Evolutionary conservation across 2,888 invertebrate genomes (phyloP).

Genomic region (Hyalella azteca): DNA sequence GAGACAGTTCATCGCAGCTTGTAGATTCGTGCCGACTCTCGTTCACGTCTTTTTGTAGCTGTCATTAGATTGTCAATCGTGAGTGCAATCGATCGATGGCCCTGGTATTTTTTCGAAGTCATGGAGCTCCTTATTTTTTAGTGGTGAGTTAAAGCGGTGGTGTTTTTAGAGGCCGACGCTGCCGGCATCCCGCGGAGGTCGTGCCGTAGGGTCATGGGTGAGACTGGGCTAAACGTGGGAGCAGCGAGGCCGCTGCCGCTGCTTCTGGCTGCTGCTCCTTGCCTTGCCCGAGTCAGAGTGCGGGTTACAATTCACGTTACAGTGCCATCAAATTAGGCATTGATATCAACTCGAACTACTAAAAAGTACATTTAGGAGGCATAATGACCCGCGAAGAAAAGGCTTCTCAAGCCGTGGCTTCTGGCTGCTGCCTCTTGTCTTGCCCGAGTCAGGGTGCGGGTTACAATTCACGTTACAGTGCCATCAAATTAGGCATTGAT

Average conservation of each 20-base stretch:
- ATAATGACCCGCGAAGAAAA: too few species aligned
- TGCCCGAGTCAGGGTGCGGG: too few species aligned
- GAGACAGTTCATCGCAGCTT: too few species aligned
- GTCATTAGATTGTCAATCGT: conserved; percentile 33
- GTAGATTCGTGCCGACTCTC: neutral
- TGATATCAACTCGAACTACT: too few species aligned
- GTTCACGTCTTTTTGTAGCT: neutral
- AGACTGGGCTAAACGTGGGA: conserved; percentile 28
- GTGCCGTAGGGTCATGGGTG: conserved; percentile 29
- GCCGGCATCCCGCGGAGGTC: conserved; percentile 34
- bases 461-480: too few species aligned
- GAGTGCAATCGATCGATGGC: conserved; percentile 11
- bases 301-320: too few species aligned
- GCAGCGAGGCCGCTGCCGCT: neutral
- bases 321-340: too few species aligned
- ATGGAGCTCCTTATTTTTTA: conserved; percentile 34
- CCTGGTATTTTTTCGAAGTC: conserved; percentile 3
- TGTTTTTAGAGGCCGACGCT: conserved; percentile 20
- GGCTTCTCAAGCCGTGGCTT: too few species aligned
- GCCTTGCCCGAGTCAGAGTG: neutral
- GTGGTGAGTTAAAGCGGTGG: conserved; percentile 16
- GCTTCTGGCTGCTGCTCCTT: neutral
- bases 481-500: too few species aligned
- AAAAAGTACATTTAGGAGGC: too few species aligned
- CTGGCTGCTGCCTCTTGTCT: too few species aligned